Percentiles rank a stretch among this genome's conserved stretches.
Evolutionary conservation across 2,888 invertebrate genomes (phyloP).

Genomic region (Ormyrus labotus): DNA sequence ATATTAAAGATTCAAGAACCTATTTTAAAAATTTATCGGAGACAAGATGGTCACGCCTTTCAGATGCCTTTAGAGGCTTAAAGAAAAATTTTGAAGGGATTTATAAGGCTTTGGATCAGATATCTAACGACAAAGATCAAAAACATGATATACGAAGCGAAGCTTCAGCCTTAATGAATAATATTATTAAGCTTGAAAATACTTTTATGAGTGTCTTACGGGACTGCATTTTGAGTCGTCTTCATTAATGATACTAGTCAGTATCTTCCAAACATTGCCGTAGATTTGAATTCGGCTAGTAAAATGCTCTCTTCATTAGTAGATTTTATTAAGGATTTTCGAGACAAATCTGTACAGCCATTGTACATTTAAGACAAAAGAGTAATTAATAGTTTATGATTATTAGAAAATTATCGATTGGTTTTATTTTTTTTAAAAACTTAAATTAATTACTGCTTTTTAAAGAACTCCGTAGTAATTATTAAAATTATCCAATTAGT

Average conservation of each 20-base stretch:
- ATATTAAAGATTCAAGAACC: not conserved
- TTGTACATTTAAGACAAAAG: no score
- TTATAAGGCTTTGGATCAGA: not conserved
- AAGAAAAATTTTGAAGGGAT: slow-evolving; percentile 4
- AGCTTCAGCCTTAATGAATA: not conserved
- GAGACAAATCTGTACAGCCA: not conserved
- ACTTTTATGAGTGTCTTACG: not conserved
- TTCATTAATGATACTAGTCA: not conserved
- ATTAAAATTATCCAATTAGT: no score
- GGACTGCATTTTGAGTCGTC: not conserved
- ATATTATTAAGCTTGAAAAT: not conserved
- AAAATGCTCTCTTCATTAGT: slow-evolving; percentile 6
- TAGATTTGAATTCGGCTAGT: not conserved
- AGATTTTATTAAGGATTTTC: slow-evolving; percentile 1
- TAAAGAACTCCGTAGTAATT: no score
- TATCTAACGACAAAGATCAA: not conserved
- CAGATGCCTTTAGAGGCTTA: slow-evolving; percentile 52
- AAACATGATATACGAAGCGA: not conserved
- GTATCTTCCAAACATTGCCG: not conserved
- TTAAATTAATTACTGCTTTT: no score
- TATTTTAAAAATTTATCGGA: slow-evolving; percentile 15
- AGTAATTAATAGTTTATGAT: no score
- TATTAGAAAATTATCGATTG: no score
- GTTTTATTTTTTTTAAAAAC: no score
- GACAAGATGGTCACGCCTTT: slow-evolving; percentile 56